Conservation (phyloP, 2,888 invertebrate genomes). For the Vanessa cardui region DNA sequence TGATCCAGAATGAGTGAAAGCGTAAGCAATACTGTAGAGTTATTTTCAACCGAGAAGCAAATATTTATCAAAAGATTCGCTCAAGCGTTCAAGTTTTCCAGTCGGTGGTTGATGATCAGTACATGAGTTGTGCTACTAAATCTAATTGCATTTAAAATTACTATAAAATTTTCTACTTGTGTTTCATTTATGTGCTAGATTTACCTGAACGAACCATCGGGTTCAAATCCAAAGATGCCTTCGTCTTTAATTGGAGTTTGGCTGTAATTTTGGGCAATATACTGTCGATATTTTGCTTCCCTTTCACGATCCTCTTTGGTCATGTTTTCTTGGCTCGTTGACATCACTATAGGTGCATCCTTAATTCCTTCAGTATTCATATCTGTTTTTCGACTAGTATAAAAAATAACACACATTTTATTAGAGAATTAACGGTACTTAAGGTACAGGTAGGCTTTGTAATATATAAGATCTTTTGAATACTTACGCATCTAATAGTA, state of each 20-base stretch:
- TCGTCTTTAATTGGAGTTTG: conserved; percentile 84
- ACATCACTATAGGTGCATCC: conserved; percentile 79
- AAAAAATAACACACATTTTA: background rate
- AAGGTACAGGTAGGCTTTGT: no score
- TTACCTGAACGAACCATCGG: conserved; percentile 80
- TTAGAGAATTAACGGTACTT: no score
- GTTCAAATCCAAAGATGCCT: conserved; percentile 81
- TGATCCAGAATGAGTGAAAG: conserved; percentile 69
- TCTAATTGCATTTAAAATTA: conserved; percentile 15
- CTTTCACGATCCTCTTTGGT: conserved; percentile 74
- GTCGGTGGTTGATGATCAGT: conserved; percentile 32
- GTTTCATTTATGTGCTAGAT: background rate
- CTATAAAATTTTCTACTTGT: conserved; percentile 12
- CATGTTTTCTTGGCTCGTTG: conserved; percentile 85
- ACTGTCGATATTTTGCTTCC: conserved; percentile 72
- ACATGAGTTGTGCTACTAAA: conserved; percentile 40
- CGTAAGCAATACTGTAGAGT: conserved; percentile 46
- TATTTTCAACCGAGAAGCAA: conserved; percentile 4
- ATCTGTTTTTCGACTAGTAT: conserved; percentile 73
- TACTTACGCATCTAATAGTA: conserved; percentile 84
- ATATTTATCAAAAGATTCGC: conserved; percentile 15
- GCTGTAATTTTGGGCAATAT: conserved; percentile 75
- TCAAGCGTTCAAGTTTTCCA: conserved; percentile 32
- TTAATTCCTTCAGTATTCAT: conserved; percentile 73
- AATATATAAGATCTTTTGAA: background rate